Conservation (phyloP, 23 tunicate species). For the Halocynthia aurantium region DNA sequence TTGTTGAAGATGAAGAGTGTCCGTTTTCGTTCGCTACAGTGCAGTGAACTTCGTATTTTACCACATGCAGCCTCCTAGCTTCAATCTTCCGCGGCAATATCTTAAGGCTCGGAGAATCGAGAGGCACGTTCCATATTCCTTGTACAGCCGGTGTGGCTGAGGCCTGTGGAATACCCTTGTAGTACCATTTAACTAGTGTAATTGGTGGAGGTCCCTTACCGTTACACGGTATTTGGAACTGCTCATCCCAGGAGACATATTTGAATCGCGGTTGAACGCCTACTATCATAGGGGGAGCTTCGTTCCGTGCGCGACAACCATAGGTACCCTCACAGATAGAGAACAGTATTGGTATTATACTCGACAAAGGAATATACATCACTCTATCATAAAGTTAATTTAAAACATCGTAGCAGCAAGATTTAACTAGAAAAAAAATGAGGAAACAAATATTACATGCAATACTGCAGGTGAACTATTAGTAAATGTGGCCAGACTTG, state of each 20-base stretch:
- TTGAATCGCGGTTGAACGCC: background rate
- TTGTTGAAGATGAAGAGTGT: background rate
- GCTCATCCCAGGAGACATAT: slow-evolving; percentile 12
- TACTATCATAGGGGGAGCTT: slow-evolving; percentile 19
- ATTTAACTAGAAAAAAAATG: too few relatives aligned
- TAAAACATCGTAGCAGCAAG: too few relatives aligned
- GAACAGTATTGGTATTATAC: too few relatives aligned
- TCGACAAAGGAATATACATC: too few relatives aligned
- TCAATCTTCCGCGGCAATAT: slow-evolving; percentile 13
- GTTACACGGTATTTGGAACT: slow-evolving; percentile 6
- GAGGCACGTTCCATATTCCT: background rate
- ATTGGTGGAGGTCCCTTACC: slow-evolving; percentile 25
- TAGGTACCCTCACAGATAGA: background rate
- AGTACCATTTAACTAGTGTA: background rate
- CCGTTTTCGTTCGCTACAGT: slow-evolving; percentile 5
- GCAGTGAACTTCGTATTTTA: slow-evolving; percentile 12
- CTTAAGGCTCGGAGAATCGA: background rate
- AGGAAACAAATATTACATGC: too few relatives aligned
- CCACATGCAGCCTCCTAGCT: slow-evolving; percentile 1
- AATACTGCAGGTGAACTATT: too few relatives aligned
- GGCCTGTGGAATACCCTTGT: background rate
- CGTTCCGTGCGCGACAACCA: slow-evolving; percentile 1
- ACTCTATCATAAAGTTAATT: too few relatives aligned
- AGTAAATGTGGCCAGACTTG: too few relatives aligned
- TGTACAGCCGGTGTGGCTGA: background rate